Percentiles rank a stretch among this genome's conserved stretches.
These are phyloP conservation scores for Sebastes variabilis DNA, from an alignment of 2,797 vertebrate species.

Conservation along the genomic window DNA sequence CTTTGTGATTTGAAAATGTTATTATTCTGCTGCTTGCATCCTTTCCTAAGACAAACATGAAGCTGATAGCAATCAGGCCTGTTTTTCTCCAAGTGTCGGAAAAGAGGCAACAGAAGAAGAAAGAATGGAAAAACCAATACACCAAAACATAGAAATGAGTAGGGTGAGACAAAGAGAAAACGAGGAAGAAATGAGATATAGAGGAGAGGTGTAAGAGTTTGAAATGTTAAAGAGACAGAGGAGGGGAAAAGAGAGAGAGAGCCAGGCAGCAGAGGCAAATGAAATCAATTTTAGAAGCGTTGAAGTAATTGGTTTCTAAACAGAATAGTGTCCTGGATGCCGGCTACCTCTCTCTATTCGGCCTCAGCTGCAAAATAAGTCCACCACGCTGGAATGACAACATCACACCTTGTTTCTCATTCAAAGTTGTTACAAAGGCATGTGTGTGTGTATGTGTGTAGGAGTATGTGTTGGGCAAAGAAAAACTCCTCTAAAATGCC, in stretches of 20 bases:
- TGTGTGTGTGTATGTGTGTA: background rate
- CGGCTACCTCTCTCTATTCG: constrained; percentile 62
- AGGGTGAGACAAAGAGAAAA: constrained; percentile 65
- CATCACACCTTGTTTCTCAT: constrained; percentile 72
- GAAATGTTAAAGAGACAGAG: constrained; percentile 36
- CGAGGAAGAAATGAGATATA: background rate
- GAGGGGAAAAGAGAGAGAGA: constrained; percentile 14
- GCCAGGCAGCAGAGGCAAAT: constrained; percentile 63
- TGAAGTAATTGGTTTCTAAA: constrained; percentile 80
- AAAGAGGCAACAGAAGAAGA: constrained; percentile 18
- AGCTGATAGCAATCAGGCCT: constrained; percentile 43
- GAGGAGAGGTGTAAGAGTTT: constrained; percentile 23
- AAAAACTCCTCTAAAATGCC: constrained; percentile 26
- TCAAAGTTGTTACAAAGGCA: constrained; percentile 34
- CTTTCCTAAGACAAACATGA: constrained; percentile 44
- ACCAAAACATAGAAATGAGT: background rate
- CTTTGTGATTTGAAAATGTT: constrained; percentile 64
- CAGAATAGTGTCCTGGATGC: constrained; percentile 74
- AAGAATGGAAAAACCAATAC: background rate
- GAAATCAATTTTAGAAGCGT: constrained; percentile 77
- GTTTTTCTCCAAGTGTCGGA: background rate
- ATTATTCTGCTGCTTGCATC: constrained; percentile 52
- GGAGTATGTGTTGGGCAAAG: background rate
- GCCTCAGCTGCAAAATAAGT: constrained; percentile 59
- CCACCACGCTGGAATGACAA: constrained; percentile 57